A percentile compares a stretch with the other conserved stretches of the same genome.
Evolutionary conservation across 2,888 invertebrate genomes (phyloP).

Genomic region (Drymonia ruficornis): DNA sequence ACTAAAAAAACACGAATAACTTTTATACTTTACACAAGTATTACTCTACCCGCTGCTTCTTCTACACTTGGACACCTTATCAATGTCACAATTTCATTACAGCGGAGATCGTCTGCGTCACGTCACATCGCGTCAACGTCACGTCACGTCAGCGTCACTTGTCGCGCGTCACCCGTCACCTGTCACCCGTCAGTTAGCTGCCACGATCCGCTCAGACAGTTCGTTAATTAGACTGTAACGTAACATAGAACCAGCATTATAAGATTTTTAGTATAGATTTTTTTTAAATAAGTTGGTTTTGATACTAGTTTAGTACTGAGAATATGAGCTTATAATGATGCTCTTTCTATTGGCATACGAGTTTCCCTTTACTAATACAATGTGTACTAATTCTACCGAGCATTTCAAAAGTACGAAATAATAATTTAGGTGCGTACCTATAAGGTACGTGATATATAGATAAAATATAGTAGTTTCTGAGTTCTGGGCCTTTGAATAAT

Average conservation of each 20-base stretch:
- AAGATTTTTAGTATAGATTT: slow-evolving; percentile 28
- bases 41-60: slow-evolving; percentile 9
- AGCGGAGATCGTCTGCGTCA: slow-evolving; percentile 54
- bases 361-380: too few species aligned
- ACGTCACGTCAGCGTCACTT: slow-evolving; percentile 46
- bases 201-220: slow-evolving; percentile 66
- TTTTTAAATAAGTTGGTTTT: neutral
- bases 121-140: slow-evolving; percentile 47
- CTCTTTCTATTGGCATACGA: too few species aligned
- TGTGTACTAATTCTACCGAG: too few species aligned
- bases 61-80: slow-evolving; percentile 25
- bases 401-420: too few species aligned
- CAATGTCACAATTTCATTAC: slow-evolving; percentile 81
- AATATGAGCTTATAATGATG: too few species aligned
- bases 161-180: slow-evolving; percentile 50
- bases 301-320: too few species aligned
- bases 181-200: slow-evolving; percentile 68
- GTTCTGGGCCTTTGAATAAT: too few species aligned
- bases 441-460: too few species aligned
- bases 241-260: slow-evolving; percentile 41
- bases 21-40: neutral
- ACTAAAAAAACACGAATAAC: too few species aligned
- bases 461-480: too few species aligned
- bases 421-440: too few species aligned
- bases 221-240: slow-evolving; percentile 78